Base-by-base conservation (phyloP, 1,140 invertebrate genomes). In the Papilio polyxenes region DNA sequence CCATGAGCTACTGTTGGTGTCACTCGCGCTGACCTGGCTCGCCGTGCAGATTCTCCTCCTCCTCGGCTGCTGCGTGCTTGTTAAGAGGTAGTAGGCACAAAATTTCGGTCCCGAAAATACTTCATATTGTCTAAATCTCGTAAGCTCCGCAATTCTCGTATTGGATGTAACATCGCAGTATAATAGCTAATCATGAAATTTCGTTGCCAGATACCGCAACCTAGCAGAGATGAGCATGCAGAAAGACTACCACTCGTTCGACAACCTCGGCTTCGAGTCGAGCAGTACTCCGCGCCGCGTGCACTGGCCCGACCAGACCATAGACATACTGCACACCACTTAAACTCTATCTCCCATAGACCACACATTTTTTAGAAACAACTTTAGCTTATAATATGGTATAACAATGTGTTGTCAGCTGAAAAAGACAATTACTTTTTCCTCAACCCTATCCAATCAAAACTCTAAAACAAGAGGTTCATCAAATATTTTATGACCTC, bases 171-270 rank as follows among this genome's bases (percentile, higher is more conserved):
- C 37, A 62, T 75, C 49, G 40, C 40, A 1, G 37, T 69, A 13
- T 69, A 23, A 76, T 15, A 56, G 5, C 10, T 49, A 10, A 8
- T 20, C 1, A 13, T 53, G 48, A 53, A 53, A 53, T 7, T n/a
- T 13, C 23, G 56, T 80, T 82, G 82, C 6, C 85, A 95, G 94
- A 81, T 95, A 95, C 59, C 89, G 94, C 59, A 95, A 92, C 76
- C 85, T 95, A 51, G 94, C 93, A 0, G 94, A 95, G 78, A 88
- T 92, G 88, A 93, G 86, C 37, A 89, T 93, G 88, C 93, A 94
- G 83, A 95, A 95, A 75, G 93, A 95, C 65, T 95, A 95, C 83
- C 92, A 94, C 15, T 93, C 94, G n/a, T 95, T 95, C 83, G 94
- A 95, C 86, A 95, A 95, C 86, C 88, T 94, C 0, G 94, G 94